Evolutionary conservation across 2,888 invertebrate species (phyloP), one percentile per base, ranked within the genome.

Genomic region (Aelia acuminata): DNA sequence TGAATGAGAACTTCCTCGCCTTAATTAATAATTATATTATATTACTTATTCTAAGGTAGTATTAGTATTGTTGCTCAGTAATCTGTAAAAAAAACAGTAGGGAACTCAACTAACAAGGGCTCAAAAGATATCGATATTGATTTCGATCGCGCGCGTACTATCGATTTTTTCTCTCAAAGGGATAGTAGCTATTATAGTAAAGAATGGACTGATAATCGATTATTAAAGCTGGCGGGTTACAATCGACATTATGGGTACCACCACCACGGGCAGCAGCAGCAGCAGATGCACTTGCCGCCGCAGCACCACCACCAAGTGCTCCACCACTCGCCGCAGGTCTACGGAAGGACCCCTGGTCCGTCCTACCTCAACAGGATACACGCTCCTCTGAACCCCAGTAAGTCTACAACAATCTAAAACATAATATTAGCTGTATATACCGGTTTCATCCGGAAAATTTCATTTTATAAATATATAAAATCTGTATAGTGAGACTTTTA

Each of bases 361-460:
- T 39, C 86, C 39, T 87, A 90, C 80, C 88, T 89, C 80, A 70
- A 88, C 63, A 88, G 88, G 87, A 84, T 90, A 75, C 90, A 90
- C 84, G 87, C 89, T 10, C 90, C 90, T 47, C 88, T 90, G 70
- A 89, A 89, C 87, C 89, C 88, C 50, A 90, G 89, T 89, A 89
- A 89, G 90, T 89, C 57, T 26, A 26, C 1, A 48, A 11, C n/a
- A n/a, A n/a, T n/a, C n/a, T n/a, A n/a, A n/a, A n/a, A n/a, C n/a
- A n/a, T n/a, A n/a, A n/a, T n/a, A n/a, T n/a, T n/a, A n/a, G n/a
- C n/a, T n/a, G n/a, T n/a, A n/a, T n/a, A n/a, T n/a, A n/a, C n/a
- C n/a, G n/a, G n/a, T n/a, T n/a, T n/a, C n/a, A n/a, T n/a, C n/a
- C n/a, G n/a, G n/a, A n/a, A n/a, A n/a, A n/a, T n/a, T n/a, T n/a